These are phyloP conservation scores for Pangasianodon gigas DNA, from an alignment of 2,113 vertebrate species.

Conservation along the genomic window DNA sequence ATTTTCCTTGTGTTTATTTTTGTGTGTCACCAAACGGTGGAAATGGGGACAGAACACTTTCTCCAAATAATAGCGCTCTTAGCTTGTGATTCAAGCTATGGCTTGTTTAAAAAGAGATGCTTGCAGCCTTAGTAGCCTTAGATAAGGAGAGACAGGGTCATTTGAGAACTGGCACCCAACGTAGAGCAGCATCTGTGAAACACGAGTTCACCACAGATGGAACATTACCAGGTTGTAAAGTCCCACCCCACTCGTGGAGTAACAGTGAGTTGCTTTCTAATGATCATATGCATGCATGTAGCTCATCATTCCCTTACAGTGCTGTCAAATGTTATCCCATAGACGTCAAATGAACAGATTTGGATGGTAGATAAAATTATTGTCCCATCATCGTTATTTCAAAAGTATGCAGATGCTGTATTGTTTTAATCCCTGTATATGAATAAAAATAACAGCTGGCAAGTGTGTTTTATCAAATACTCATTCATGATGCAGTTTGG, in stretches of 20 bases:
- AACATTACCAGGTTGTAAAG: constrained; percentile 44
- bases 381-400: constrained; percentile 11
- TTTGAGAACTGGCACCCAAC: constrained; percentile 38
- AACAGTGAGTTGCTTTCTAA: constrained; percentile 24
- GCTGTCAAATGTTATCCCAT: background rate
- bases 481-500: constrained; percentile 4
- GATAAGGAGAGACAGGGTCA: constrained; percentile 55
- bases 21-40: constrained; percentile 6
- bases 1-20: constrained; percentile 12
- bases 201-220: constrained; percentile 54
- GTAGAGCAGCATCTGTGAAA: constrained; percentile 51
- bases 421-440: constrained; percentile 2
- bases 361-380: background rate
- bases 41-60: background rate
- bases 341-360: constrained; percentile 3
- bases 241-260: constrained; percentile 19
- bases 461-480: background rate
- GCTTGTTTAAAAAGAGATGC: background rate
- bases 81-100: constrained; percentile 17
- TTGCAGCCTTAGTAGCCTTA: constrained; percentile 44
- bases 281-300: background rate
- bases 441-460: constrained; percentile 36
- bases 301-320: constrained; percentile 14
- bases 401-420: constrained; percentile 26
- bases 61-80: constrained; percentile 32